Percentiles rank a stretch among this genome's conserved stretches.
phyloP scores from a whole-genome alignment of 2,113 vertebrate genomes.

The Nerophis ophidion region DNA sequence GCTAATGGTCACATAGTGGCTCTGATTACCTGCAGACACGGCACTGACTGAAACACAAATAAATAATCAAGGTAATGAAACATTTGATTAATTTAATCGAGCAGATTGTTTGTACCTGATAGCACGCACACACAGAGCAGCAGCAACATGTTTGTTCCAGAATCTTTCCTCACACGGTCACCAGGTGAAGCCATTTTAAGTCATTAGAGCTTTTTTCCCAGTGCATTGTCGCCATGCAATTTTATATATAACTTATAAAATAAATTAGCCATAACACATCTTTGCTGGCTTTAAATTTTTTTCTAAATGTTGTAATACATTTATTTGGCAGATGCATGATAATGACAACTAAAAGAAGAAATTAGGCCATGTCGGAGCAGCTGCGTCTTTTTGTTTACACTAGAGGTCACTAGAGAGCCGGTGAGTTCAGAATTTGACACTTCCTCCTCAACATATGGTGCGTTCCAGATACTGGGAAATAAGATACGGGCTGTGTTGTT shows the following conservation, averaged over 20 bases:
- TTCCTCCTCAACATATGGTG: too few relatives aligned
- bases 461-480: too few relatives aligned
- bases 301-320: too few relatives aligned
- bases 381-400: not conserved
- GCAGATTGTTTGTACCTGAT: constrained; percentile 14
- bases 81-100: accelerated
- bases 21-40: not conserved
- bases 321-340: not conserved
- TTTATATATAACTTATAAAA: too few relatives aligned
- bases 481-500: too few relatives aligned
- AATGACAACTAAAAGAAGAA: not conserved
- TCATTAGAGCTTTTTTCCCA: not conserved
- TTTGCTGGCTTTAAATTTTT: too few relatives aligned
- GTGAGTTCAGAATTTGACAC: too few relatives aligned
- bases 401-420: too few relatives aligned
- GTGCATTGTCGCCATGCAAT: too few relatives aligned
- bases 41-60: constrained; percentile 12
- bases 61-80: not conserved
- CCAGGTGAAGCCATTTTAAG: not conserved
- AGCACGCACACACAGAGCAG: constrained; percentile 5
- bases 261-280: too few relatives aligned
- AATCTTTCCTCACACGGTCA: not conserved
- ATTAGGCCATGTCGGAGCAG: not conserved
- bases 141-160: constrained; percentile 10
- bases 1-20: not conserved